These are phyloP conservation scores for Poecilobothrus nobilitatus DNA, from an alignment of 2,888 invertebrate genomes.

Conservation along the genomic window DNA sequence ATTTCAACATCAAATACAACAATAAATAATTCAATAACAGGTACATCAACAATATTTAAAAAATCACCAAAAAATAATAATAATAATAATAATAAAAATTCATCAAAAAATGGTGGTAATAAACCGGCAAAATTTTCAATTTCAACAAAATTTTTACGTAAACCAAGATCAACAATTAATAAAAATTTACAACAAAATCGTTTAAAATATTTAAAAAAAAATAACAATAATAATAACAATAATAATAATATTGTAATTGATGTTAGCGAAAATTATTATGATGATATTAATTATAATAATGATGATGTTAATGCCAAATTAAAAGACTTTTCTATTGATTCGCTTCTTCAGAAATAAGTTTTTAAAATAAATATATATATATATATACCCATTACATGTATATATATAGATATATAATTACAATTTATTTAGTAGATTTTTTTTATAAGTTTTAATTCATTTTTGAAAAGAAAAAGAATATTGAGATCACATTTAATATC, in stretches of 20 bases:
- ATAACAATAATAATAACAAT: constrained; percentile 17
- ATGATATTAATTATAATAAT: constrained; percentile 18
- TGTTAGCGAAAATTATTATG: constrained; percentile 24
- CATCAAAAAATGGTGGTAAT: constrained; percentile 19
- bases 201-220: constrained; percentile 28
- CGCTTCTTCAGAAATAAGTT: constrained; percentile 34
- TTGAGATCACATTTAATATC: too few species aligned
- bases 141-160: constrained; percentile 39
- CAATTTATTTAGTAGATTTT: too few species aligned
- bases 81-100: constrained; percentile 16
- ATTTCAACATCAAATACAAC: not conserved
- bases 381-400: too few species aligned
- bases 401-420: too few species aligned
- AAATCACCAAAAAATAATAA: constrained; percentile 26
- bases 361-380: not conserved
- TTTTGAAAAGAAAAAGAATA: too few species aligned
- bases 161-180: constrained; percentile 27
- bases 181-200: constrained; percentile 8
- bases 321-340: constrained; percentile 44
- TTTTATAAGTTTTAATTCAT: too few species aligned
- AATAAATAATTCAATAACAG: not conserved
- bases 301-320: constrained; percentile 44
- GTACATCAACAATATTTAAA: not conserved
- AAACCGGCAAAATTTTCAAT: constrained; percentile 35
- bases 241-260: constrained; percentile 21